These are phyloP conservation scores for Trachurus trachurus DNA, from an alignment of 2,797 vertebrate genomes.

Conservation along the genomic window DNA sequence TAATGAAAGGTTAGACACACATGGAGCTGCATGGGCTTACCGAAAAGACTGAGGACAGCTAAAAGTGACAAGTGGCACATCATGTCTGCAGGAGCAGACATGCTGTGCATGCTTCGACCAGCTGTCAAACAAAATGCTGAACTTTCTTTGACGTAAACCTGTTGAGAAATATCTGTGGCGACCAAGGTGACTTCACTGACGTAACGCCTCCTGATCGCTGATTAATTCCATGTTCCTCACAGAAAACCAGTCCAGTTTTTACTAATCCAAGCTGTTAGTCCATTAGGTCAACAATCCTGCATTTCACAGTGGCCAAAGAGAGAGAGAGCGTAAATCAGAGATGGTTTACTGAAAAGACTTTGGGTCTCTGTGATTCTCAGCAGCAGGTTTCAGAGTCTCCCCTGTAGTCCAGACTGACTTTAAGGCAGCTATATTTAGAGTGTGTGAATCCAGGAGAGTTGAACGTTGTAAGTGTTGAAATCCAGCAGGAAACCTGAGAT, in stretches of 20 bases:
- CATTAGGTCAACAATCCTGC: slow-evolving; percentile 6
- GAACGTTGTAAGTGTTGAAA: slow-evolving; percentile 56
- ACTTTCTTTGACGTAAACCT: slow-evolving; percentile 13
- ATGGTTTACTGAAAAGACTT: background rate
- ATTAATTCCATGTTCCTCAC: slow-evolving; percentile 17
- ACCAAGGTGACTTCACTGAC: slow-evolving; percentile 40
- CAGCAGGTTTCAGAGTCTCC: slow-evolving; percentile 35
- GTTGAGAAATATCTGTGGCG: background rate
- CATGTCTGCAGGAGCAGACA: slow-evolving; percentile 49
- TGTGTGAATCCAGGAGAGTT: slow-evolving; percentile 76
- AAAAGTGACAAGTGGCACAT: slow-evolving; percentile 46
- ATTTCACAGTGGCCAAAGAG: background rate
- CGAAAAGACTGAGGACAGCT: slow-evolving; percentile 61
- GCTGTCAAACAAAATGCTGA: slow-evolving; percentile 16
- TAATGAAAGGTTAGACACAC: background rate
- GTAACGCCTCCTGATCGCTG: slow-evolving; percentile 22
- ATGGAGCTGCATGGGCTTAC: slow-evolving; percentile 65
- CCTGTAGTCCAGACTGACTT: slow-evolving; percentile 57
- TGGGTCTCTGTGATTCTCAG: slow-evolving; percentile 8
- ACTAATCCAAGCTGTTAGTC: slow-evolving; percentile 27
- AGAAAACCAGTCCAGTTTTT: slow-evolving; percentile 9
- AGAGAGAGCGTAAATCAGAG: background rate
- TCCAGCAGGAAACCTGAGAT: slow-evolving; percentile 79
- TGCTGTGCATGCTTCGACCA: too few species aligned
- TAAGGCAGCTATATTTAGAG: slow-evolving; percentile 84